These are phyloP conservation scores for Phalacrocorax carbo DNA, from an alignment of 2,113 vertebrate genomes.

Conservation along the genomic window DNA sequence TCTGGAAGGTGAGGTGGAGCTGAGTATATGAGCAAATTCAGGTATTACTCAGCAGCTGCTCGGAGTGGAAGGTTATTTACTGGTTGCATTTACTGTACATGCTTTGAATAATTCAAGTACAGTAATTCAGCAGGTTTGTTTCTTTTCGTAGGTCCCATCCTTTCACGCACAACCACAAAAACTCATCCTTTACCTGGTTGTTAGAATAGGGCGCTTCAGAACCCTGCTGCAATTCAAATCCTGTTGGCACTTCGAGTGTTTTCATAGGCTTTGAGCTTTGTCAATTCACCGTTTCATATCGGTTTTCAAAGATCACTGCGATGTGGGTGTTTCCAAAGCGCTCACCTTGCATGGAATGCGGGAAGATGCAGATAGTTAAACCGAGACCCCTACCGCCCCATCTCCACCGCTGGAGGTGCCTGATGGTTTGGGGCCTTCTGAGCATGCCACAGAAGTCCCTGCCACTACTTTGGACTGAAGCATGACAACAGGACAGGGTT, in stretches of 20 bases:
- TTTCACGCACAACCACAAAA: neutral
- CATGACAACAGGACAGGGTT: neutral
- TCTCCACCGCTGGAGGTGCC: neutral
- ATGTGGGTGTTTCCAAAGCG: neutral
- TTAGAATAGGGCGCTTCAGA: neutral
- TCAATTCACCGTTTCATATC: neutral
- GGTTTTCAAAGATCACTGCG: neutral
- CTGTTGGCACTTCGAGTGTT: neutral
- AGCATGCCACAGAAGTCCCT: neutral
- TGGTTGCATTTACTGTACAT: neutral
- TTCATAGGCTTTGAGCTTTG: neutral
- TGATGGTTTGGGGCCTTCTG: neutral
- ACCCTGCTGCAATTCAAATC: neutral
- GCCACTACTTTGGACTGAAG: neutral
- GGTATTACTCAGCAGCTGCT: neutral
- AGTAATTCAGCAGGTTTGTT: neutral
- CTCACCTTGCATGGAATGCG: neutral
- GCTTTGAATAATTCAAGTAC: neutral
- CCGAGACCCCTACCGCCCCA: rapidly evolving
- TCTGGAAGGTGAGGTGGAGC: neutral
- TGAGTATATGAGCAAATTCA: neutral
- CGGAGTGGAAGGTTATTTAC: neutral
- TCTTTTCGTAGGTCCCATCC: neutral
- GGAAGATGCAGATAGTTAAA: neutral
- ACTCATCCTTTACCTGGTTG: neutral